Base-by-base conservation (phyloP, 2,888 invertebrate species). In the Lochmaea capreae region DNA sequence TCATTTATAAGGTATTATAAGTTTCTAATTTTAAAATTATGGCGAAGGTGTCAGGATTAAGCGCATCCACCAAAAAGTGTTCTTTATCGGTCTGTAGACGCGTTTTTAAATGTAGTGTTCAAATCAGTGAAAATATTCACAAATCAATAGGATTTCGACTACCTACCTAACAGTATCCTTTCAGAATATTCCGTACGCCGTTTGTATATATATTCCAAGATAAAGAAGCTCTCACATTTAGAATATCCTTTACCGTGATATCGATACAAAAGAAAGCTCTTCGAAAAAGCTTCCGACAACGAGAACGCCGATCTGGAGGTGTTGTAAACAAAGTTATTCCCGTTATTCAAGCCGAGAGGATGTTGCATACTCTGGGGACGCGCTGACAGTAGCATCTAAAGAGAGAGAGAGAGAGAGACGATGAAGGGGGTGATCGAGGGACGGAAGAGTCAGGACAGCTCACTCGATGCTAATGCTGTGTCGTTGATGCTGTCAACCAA, bases 291-390 rank as follows among this genome's bases (percentile, higher is more conserved):
- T 77, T 76, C 75, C 70, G 63, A 70, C 70, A 65, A 65, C 72
- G 63, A 70, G 62, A 69, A 69, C 68, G 75, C 68, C 77, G 77
- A 75, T 77, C 80, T 79, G 81, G 80, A 84, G 82, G 84, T 84
- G 84, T 83, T 84, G 84, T 81, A 82, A 83, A 83, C 83, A 82
- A 84, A 84, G 84, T 84, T 84, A 84, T 82, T 83, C 82, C 63
- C 81, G 84, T 84, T 84, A 84, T 85, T 84, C 85, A 84, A 83
- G 82, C 80, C 82, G 83, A 85, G 84, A 83, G 82, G 83, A 74
- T 74, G 74, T 67, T 68, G 71, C 68, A 65, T 67, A 63, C 74
- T 65, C 80, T 75, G 77, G 80, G 83, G 84, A 85, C 83, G 81
- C 82, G 82, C 82, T 81, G 82, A 82, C 82, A 74, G 74, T 57